Percentiles rank a stretch among this genome's conserved stretches.
phyloP scores from a whole-genome alignment of 2,888 invertebrate genomes.

The Rhingia rostrata region DNA sequence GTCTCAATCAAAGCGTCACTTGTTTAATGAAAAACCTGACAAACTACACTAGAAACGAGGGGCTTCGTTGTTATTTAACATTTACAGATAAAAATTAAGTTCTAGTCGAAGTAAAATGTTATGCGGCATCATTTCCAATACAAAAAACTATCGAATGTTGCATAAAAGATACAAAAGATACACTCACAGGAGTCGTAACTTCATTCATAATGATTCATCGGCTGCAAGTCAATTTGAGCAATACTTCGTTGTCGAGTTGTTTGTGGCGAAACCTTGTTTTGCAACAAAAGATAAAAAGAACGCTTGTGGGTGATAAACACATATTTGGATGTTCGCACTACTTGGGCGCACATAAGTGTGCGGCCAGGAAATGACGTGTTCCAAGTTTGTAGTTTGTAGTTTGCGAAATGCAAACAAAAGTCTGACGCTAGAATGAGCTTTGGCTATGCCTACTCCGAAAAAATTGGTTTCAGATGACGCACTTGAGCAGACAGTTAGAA shows the following conservation, averaged over 20 bases:
- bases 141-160: constrained; percentile 3
- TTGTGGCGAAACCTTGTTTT: constrained; percentile 30
- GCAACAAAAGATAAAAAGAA: constrained; percentile 22
- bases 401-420: constrained; percentile 6
- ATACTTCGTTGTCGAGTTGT: background rate
- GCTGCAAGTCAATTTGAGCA: constrained; percentile 31
- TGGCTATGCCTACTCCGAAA: background rate
- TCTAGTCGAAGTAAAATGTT: background rate
- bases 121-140: background rate
- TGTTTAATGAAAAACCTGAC: background rate
- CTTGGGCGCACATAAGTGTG: constrained; percentile 10
- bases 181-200: background rate
- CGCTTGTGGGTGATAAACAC: constrained; percentile 53
- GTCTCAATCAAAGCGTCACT: background rate
- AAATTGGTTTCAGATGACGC: background rate
- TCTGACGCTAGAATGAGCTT: background rate
- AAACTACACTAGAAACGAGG: background rate
- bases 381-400: background rate
- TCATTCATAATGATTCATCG: constrained; percentile 39
- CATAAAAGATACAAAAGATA: background rate
- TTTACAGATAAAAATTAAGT: background rate
- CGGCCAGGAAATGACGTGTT: constrained; percentile 22
- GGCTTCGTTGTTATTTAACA: background rate
- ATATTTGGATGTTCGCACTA: constrained; percentile 26
- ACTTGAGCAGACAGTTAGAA: background rate